A percentile compares a stretch with the other conserved stretches of the same genome.
Conservation (phyloP, 2,888 invertebrate genomes). For the Creontiades dilutus region DNA sequence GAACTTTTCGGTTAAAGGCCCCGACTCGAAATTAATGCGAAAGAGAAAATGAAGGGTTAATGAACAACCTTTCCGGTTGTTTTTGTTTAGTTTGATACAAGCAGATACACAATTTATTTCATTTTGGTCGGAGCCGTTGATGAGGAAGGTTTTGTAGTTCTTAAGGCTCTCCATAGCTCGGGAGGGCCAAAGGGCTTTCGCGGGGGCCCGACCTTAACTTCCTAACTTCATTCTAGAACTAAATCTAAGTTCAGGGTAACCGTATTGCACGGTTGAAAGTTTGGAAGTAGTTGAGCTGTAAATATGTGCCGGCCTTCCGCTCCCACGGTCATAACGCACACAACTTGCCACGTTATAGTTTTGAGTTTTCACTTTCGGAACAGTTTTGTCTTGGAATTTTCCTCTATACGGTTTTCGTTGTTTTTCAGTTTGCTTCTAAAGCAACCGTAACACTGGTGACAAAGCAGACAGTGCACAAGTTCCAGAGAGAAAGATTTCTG, state of each 20-base stretch:
- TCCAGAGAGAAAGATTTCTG: no score
- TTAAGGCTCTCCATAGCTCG: not conserved
- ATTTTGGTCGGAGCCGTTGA: not conserved
- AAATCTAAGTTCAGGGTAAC: constrained; percentile 35
- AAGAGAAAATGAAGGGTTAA: not conserved
- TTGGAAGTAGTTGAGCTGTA: constrained; percentile 5
- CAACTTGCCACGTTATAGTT: not conserved
- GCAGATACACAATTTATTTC: constrained; percentile 13
- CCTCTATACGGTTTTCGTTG: no score
- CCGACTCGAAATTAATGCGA: constrained; percentile 10
- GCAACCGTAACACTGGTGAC: no score
- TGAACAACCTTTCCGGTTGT: not conserved
- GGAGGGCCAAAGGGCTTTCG: not conserved
- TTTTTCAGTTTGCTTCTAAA: no score
- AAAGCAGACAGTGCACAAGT: no score
- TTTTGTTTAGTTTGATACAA: not conserved
- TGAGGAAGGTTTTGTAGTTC: not conserved
- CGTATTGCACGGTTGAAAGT: not conserved
- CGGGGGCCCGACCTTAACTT: constrained; percentile 7
- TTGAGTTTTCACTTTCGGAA: not conserved
- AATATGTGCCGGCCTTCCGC: not conserved
- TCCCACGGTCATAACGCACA: not conserved
- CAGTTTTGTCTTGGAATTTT: not conserved
- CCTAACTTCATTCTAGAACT: constrained; percentile 2
- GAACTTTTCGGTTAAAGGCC: constrained; percentile 12